Evolutionary conservation across 1,140 invertebrate genomes (phyloP).

Genomic region (Drosophila parabipectinata): DNA sequence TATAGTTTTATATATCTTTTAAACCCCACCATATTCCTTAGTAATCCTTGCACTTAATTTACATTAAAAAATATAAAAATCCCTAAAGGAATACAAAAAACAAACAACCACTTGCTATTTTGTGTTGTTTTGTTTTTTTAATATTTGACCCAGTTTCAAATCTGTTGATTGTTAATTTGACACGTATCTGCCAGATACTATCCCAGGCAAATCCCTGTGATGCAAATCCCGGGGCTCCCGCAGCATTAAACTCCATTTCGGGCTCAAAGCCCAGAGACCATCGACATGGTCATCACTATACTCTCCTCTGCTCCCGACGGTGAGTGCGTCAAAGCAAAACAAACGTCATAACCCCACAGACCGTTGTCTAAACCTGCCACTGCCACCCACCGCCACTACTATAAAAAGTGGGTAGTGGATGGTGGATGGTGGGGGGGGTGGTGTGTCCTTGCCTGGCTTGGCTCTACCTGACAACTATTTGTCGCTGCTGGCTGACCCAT

Average conservation of each 20-base stretch:
- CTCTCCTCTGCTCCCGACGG: not conserved
- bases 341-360: conserved; percentile 65
- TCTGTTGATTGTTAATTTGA: not conserved
- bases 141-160: not conserved
- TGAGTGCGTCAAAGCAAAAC: conserved; percentile 69
- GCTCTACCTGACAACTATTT: conserved; percentile 70
- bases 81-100: not conserved
- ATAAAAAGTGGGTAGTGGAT: not conserved
- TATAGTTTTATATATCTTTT: no score
- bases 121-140: not conserved
- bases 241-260: conserved; percentile 7
- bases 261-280: conserved; percentile 20
- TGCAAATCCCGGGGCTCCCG: not conserved
- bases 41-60: no score
- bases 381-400: no score
- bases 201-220: not conserved
- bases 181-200: not conserved
- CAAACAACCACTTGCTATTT: not conserved
- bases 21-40: no score
- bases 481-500: conserved; percentile 63
- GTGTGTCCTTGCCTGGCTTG: conserved; percentile 55
- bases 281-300: conserved; percentile 15
- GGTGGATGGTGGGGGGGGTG: conserved; percentile 5
- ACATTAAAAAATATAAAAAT: no score
- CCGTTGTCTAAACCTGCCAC: conserved; percentile 3